These are phyloP conservation scores for Trissonchulus latispiculum DNA, from an alignment of 2,888 invertebrate species.

Conservation along the genomic window DNA sequence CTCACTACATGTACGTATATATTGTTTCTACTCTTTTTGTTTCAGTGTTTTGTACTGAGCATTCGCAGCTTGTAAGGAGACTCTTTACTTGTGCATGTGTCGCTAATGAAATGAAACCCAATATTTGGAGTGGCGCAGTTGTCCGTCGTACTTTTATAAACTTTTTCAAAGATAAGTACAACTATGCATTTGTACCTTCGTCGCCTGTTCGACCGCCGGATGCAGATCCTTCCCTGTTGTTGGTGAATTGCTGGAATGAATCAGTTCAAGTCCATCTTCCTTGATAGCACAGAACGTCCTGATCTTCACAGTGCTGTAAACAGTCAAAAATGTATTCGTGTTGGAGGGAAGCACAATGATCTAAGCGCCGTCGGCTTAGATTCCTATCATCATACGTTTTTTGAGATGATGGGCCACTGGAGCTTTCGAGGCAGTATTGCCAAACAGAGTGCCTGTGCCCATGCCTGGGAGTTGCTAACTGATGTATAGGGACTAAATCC, in stretches of 20 bases:
- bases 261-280: slow-evolving; percentile 83
- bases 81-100: slow-evolving; percentile 25
- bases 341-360: too few species aligned
- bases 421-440: slow-evolving; percentile 15
- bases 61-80: slow-evolving; percentile 13
- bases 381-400: slow-evolving; percentile 89
- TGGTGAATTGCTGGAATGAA: slow-evolving; percentile 97
- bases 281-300: slow-evolving; percentile 66
- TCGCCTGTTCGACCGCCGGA: slow-evolving; percentile 71
- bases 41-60: background rate
- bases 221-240: slow-evolving; percentile 73
- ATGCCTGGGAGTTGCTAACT: slow-evolving; percentile 67
- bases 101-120: slow-evolving; percentile 32
- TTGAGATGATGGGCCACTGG: slow-evolving; percentile 77
- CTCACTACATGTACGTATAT: background rate
- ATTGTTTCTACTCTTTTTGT: background rate
- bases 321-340: slow-evolving; percentile 88
- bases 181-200: slow-evolving; percentile 68
- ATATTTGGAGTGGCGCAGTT: too few species aligned
- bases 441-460: slow-evolving; percentile 41
- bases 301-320: slow-evolving; percentile 86
- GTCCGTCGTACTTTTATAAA: slow-evolving; percentile 66
- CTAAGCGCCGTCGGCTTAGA: slow-evolving; percentile 77
- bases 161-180: slow-evolving; percentile 64
- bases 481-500: slow-evolving; percentile 65